These are phyloP conservation scores for Eclectus roratus DNA, from an alignment of 2,113 vertebrate species.

Conservation along the genomic window DNA sequence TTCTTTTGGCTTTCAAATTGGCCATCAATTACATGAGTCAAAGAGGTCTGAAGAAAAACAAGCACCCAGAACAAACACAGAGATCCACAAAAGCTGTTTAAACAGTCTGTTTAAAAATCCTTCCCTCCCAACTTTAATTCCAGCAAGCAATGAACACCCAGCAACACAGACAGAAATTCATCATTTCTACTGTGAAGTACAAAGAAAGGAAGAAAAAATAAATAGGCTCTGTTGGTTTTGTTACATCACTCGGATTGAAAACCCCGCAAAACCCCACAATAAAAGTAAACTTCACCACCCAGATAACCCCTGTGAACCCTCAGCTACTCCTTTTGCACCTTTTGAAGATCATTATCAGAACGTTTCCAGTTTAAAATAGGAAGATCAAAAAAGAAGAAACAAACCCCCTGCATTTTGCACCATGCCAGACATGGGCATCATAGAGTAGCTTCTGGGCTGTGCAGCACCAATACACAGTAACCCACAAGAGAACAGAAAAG, in stretches of 20 bases:
- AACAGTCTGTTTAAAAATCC: constrained; percentile 54
- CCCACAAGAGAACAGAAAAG: background rate
- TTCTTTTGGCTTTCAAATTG: constrained; percentile 52
- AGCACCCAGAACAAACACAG: constrained; percentile 56
- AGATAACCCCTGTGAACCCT: constrained; percentile 1
- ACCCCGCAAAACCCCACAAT: background rate
- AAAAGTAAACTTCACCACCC: constrained; percentile 11
- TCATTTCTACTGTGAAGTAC: constrained; percentile 12
- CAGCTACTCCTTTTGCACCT: background rate
- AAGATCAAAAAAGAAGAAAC: background rate
- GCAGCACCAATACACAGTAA: background rate
- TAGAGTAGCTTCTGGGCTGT: background rate
- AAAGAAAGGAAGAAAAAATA: constrained; percentile 34
- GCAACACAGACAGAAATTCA: constrained; percentile 33
- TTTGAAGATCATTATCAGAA: constrained; percentile 35
- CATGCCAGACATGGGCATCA: background rate
- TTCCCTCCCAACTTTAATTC: constrained; percentile 38
- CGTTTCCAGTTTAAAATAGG: background rate
- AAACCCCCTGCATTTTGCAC: background rate
- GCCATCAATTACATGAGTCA: constrained; percentile 51
- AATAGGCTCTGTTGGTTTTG: constrained; percentile 46
- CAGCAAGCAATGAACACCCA: constrained; percentile 35
- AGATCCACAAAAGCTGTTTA: constrained; percentile 60
- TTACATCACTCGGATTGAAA: constrained; percentile 9
- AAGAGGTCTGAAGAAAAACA: constrained; percentile 52